Evolutionary conservation across 1,140 invertebrate genomes (phyloP).

Genomic region (Papilio helenus): DNA sequence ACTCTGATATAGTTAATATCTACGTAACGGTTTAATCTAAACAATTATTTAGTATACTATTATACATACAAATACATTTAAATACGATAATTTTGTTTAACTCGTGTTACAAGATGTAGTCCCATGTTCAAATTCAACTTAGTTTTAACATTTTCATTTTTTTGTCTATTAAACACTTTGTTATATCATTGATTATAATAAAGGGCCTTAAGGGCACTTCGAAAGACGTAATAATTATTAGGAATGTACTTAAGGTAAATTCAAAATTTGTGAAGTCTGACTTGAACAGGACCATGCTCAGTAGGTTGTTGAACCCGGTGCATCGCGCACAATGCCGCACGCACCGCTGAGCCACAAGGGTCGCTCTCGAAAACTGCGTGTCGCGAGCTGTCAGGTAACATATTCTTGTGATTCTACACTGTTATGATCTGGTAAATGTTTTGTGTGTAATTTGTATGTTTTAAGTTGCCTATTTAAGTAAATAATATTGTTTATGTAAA

Average conservation of each 20-base stretch:
- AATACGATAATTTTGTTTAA: neutral
- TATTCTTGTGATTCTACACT: no score
- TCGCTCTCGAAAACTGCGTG: neutral
- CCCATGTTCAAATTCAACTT: no score
- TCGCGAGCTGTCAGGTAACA: neutral
- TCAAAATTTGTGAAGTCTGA: neutral
- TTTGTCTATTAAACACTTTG: neutral
- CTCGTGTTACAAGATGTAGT: neutral
- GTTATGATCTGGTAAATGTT: no score
- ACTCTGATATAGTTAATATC: neutral
- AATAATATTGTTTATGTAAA: no score
- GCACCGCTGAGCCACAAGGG: conserved; percentile 1
- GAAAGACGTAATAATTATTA: no score
- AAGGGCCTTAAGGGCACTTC: no score
- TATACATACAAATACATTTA: neutral
- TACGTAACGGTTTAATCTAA: neutral
- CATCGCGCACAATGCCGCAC: neutral
- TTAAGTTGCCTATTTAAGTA: no score
- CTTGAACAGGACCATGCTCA: neutral
- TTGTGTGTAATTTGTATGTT: no score
- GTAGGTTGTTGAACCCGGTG: conserved; percentile 1
- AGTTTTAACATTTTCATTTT: neutral
- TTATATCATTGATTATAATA: no score
- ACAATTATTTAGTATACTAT: neutral
- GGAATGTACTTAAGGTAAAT: neutral